Conservation (phyloP, 2,888 invertebrate genomes). For the Enoplolaimus lenunculus region DNA sequence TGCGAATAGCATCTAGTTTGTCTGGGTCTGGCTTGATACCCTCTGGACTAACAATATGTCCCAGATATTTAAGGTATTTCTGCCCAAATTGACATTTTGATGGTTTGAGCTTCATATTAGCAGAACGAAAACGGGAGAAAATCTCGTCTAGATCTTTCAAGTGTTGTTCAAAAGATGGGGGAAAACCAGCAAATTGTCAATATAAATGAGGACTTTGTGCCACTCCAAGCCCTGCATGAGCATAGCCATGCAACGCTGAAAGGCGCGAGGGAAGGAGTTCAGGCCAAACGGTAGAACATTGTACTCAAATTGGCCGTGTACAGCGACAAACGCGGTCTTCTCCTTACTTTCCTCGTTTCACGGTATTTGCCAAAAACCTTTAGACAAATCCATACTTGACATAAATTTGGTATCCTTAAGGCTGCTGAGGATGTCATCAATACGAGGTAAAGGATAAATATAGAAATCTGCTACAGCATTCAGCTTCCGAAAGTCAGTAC, state of each 20-base stretch:
- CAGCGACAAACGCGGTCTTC: slow-evolving; percentile 25
- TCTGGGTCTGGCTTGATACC: background rate
- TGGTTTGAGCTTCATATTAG: background rate
- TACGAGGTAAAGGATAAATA: slow-evolving; percentile 11
- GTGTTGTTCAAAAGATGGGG: slow-evolving; percentile 1
- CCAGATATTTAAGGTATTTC: background rate
- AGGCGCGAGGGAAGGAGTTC: slow-evolving; percentile 25
- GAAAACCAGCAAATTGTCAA: too few species aligned
- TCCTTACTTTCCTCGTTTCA: slow-evolving; percentile 13
- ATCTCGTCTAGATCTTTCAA: background rate
- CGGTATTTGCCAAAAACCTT: background rate
- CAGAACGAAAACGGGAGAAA: background rate
- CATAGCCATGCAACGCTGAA: slow-evolving; percentile 23
- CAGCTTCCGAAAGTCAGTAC: slow-evolving; percentile 7
- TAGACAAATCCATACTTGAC: slow-evolving; percentile 14
- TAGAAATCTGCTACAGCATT: slow-evolving; percentile 3
- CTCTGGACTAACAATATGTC: background rate
- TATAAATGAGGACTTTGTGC: too few species aligned
- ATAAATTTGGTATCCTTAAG: background rate
- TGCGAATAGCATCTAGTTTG: background rate
- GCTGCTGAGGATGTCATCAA: too few species aligned
- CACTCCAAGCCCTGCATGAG: too few species aligned
- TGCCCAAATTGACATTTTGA: slow-evolving; percentile 4
- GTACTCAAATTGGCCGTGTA: slow-evolving; percentile 25
- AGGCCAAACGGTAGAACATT: slow-evolving; percentile 25